Evolutionary conservation across 2,113 vertebrate genomes (phyloP).

Genomic region (Scolopax mira): DNA sequence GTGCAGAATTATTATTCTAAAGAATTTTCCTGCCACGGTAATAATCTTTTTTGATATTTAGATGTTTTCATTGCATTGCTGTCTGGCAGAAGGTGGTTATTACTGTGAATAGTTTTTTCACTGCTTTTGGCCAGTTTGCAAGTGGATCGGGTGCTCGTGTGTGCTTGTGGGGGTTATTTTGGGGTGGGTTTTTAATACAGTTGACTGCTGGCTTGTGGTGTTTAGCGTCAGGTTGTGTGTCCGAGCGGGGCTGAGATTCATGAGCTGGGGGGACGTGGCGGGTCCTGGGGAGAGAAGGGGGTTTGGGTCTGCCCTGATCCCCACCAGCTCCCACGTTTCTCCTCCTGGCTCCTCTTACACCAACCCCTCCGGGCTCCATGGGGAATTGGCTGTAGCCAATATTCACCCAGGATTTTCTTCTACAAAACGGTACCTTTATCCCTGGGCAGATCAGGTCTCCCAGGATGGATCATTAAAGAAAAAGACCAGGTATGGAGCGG

Average conservation of each 20-base stretch:
- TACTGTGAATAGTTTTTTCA: not conserved
- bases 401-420: not conserved
- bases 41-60: not conserved
- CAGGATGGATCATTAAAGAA: not conserved
- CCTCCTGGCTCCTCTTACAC: not conserved
- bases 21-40: not conserved
- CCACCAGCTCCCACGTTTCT: not conserved
- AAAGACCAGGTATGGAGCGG: not conserved
- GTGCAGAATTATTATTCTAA: not conserved
- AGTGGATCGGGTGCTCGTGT: not conserved
- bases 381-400: not conserved
- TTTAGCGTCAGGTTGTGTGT: not conserved
- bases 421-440: not conserved
- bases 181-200: fast-evolving
- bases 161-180: fast-evolving
- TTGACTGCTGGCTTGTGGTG: fast-evolving
- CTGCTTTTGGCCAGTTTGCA: not conserved
- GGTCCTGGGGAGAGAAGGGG: not conserved
- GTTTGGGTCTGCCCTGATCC: not conserved
- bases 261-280: not conserved
- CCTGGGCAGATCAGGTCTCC: not conserved
- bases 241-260: not conserved
- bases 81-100: not conserved
- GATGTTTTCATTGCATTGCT: not conserved
- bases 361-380: fast-evolving